Conservation (phyloP, 2,888 invertebrate species). For the Dexiosoma caninum region DNA sequence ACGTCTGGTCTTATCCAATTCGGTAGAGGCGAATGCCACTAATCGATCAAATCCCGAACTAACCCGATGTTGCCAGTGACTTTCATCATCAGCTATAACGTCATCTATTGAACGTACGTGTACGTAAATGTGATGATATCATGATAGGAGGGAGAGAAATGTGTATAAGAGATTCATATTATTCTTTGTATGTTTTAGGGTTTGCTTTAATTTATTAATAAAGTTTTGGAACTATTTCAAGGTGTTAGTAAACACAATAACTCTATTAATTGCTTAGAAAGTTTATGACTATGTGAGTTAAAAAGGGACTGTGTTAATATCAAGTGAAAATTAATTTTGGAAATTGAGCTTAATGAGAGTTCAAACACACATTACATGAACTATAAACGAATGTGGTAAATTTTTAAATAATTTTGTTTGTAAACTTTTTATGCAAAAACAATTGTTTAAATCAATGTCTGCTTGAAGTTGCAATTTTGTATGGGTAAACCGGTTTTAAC, state of each 20-base stretch:
- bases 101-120: constrained; percentile 71
- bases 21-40: constrained; percentile 94
- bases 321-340: background rate
- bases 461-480: too few relatives aligned
- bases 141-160: constrained; percentile 34
- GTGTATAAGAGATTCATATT: constrained; percentile 46
- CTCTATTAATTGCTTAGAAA: background rate
- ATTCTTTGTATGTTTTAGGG: constrained; percentile 41
- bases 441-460: too few relatives aligned
- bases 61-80: constrained; percentile 95
- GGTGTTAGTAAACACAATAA: constrained; percentile 10
- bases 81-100: constrained; percentile 84
- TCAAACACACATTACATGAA: background rate
- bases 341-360: constrained; percentile 8
- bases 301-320: background rate
- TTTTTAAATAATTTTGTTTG: constrained; percentile 3
- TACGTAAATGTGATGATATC: constrained; percentile 11
- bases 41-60: constrained; percentile 95
- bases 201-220: background rate
- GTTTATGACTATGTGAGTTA: constrained; percentile 10
- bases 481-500: constrained; percentile 1
- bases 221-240: background rate
- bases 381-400: background rate
- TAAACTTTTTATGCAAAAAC: too few relatives aligned
- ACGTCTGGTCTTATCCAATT: constrained; percentile 89